Base-by-base conservation (phyloP, 1,140 invertebrate genomes). In the Papilio dardanus region DNA sequence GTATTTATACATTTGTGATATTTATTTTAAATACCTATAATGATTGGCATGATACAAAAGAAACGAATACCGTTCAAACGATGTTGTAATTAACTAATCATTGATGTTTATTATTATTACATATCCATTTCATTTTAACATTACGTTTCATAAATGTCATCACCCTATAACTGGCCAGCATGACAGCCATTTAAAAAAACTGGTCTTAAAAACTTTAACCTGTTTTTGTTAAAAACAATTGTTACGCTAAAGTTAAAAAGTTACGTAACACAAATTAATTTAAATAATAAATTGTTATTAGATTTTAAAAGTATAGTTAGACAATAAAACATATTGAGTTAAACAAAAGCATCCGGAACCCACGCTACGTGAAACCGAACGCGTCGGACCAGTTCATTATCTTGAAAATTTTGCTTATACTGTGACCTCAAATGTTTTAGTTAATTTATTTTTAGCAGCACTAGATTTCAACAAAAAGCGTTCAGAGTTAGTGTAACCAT, bases 391-490 rank as follows among this genome's bases (percentile, higher is more conserved):
- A 73, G 46, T 73, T 35, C 71, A 74, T 62, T 42, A 74, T 79
- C 77, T 77, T 74, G 24, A 37, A 69, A n/a, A 62, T 74, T 58
- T 37, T 3, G 50, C 76, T 35, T 80, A 82, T 84, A 84, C 82
- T 82, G 67, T 74, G 35, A 42, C 74, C 77, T 77, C 79, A 81
- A 79, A 81, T 77, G 80, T 82, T 84, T 79, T 80, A 82, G 82
- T 84, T 84, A 84, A 84, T 84, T 81, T 81, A 84, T 82, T 84
- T 84, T 84, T 82, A 83, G 78, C 75, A 73, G 75, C 73, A 74
- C 76, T 81, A 80, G 79, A 80, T 84, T 84, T 82, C 79, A 77
- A 78, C 77, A 79, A 84, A 83, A 83, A 81, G 74, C 68, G 69
- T 28, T 50, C 71, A 50, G 42, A 14, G 19, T 16, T 73, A 73